Conservation (phyloP, 2,888 invertebrate species). For the Meteorus colon region DNA sequence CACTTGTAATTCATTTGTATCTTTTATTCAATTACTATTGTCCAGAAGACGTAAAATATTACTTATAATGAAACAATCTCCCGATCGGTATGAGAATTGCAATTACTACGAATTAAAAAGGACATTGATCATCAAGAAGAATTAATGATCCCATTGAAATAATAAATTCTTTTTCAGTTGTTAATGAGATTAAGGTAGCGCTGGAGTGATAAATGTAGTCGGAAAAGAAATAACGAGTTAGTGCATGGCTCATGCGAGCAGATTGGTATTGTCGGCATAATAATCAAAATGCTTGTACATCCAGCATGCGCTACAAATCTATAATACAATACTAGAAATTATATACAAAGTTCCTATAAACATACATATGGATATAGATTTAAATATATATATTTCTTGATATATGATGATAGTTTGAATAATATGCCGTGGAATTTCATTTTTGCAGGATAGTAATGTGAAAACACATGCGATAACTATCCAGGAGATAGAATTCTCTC, state of each 20-base stretch:
- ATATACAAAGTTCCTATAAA: slow-evolving; percentile 47
- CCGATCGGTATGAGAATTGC: not conserved
- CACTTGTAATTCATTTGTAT: slow-evolving; percentile 45
- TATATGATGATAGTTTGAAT: not conserved
- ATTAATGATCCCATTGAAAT: slow-evolving; percentile 8
- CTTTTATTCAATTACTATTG: not conserved
- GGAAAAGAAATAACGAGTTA: slow-evolving; percentile 61
- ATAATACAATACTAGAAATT: slow-evolving; percentile 53
- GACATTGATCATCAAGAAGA: not conserved
- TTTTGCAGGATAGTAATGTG: not conserved
- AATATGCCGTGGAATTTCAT: slow-evolving; percentile 14
- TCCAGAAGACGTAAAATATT: not conserved
- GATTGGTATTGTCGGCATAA: slow-evolving; percentile 51
- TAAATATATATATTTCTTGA: not conserved
- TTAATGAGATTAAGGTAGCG: slow-evolving; percentile 42
- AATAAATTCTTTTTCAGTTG: slow-evolving; percentile 26
- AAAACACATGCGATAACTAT: slow-evolving; percentile 6
- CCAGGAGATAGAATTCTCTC: not conserved
- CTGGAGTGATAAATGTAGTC: slow-evolving; percentile 40
- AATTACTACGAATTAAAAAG: not conserved
- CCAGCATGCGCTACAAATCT: slow-evolving; percentile 69
- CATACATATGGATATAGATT: slow-evolving; percentile 42
- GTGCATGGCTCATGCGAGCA: slow-evolving; percentile 70
- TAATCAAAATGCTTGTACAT: slow-evolving; percentile 67
- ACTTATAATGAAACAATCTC: not conserved